phyloP scores from a whole-genome alignment of 37 sponge, comb jelly and placozoan species.

The Amphimedon queenslandica region DNA sequence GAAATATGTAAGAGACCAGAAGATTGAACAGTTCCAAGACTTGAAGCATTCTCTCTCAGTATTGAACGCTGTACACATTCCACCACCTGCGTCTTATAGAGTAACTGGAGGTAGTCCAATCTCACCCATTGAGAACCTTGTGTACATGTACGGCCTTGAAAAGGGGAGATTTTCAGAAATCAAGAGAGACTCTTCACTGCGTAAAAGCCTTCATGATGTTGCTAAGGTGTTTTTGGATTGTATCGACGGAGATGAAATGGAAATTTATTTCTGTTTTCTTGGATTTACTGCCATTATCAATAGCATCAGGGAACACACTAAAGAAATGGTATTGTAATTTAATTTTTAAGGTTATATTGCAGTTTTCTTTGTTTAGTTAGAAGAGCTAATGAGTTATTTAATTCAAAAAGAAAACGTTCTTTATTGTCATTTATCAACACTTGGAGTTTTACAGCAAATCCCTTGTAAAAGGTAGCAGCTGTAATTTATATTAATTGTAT shows the following conservation, averaged over 20 bases:
- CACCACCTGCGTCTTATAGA: background rate
- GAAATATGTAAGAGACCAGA: slow-evolving; percentile 24
- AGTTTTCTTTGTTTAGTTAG: background rate
- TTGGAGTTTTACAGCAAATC: background rate
- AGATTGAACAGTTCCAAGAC: slow-evolving; percentile 24
- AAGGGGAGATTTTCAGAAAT: background rate
- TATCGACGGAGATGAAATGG: slow-evolving; percentile 27
- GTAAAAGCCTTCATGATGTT: slow-evolving; percentile 12
- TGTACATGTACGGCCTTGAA: slow-evolving; percentile 27
- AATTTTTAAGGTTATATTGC: background rate
- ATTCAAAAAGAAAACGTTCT: too few species aligned
- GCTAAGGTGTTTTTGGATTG: slow-evolving; percentile 24
- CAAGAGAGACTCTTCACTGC: background rate
- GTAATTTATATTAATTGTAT: too few species aligned
- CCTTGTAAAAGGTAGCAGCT: background rate
- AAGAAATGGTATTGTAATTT: too few species aligned
- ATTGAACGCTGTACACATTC: slow-evolving; percentile 5
- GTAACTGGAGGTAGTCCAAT: background rate
- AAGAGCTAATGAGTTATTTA: background rate
- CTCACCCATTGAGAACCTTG: background rate
- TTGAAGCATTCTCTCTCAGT: slow-evolving; percentile 33
- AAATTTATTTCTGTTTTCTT: slow-evolving; percentile 42
- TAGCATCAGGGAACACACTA: too few species aligned
- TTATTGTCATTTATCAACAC: background rate
- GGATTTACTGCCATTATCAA: slow-evolving; percentile 31